These are phyloP conservation scores for Dendrocopos noguchii DNA, from an alignment of 2,113 vertebrate genomes.

Conservation along the genomic window DNA sequence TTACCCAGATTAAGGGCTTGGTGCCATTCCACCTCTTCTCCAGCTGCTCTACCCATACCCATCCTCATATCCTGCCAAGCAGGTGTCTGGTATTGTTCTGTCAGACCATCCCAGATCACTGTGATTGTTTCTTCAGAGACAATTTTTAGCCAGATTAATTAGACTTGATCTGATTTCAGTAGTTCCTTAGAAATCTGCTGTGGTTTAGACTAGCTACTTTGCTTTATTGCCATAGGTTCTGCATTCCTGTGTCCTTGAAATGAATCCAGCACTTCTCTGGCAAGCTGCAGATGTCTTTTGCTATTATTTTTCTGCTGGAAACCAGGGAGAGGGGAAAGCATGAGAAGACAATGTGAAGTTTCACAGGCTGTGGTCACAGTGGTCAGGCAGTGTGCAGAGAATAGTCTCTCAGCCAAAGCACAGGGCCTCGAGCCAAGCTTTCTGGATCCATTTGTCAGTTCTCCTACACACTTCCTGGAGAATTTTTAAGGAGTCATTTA, in stretches of 20 bases:
- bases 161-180: neutral
- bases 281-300: neutral
- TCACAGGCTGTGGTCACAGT: neutral
- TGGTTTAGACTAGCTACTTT: neutral
- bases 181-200: neutral
- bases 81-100: neutral
- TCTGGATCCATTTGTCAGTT: constrained; percentile 13
- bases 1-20: neutral
- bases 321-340: neutral
- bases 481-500: constrained; percentile 33
- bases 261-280: constrained; percentile 17
- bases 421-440: constrained; percentile 6
- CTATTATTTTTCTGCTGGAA: neutral
- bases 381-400: neutral
- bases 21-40: neutral
- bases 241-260: neutral
- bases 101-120: neutral
- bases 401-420: neutral
- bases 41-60: neutral
- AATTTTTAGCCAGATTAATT: neutral
- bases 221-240: neutral
- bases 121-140: neutral
- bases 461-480: constrained; percentile 35
- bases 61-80: neutral
- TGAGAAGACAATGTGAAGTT: neutral